These are phyloP conservation scores for Sweltsa coloradensis DNA, from an alignment of 1,140 invertebrate species.

Conservation along the genomic window DNA sequence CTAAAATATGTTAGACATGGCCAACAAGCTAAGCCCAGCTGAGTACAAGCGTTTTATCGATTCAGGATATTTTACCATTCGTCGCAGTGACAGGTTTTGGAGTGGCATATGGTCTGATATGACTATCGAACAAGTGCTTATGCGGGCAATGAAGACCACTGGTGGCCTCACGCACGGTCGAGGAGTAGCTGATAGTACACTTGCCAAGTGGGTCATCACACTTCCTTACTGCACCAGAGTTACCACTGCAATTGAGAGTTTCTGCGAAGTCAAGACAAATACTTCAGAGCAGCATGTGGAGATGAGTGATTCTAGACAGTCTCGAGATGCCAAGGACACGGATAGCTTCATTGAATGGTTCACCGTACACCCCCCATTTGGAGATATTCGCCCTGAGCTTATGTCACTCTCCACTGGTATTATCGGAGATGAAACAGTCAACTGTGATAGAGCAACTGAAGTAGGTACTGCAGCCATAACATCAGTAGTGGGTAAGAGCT, in stretches of 20 bases:
- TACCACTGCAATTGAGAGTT: background rate
- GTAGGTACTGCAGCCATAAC: background rate
- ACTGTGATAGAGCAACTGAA: background rate
- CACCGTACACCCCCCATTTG: background rate
- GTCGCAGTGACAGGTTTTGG: slow-evolving; percentile 28
- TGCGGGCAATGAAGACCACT: slow-evolving; percentile 24
- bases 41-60: slow-evolving; percentile 23
- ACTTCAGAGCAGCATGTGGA: slow-evolving; percentile 2
- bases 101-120: slow-evolving; percentile 28
- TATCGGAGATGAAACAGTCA: background rate
- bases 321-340: background rate
- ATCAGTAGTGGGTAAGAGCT: background rate
- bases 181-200: background rate
- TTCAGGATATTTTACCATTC: slow-evolving; percentile 25
- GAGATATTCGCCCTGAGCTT: background rate
- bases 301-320: background rate
- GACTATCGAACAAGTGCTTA: slow-evolving; percentile 27
- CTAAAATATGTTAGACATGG: too few species aligned
- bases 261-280: background rate
- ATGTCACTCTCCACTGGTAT: background rate
- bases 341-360: background rate
- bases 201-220: background rate
- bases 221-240: background rate
- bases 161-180: slow-evolving; percentile 10
- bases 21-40: too few species aligned